These are phyloP conservation scores for Microdon myrmicae DNA, from an alignment of 2,888 invertebrate genomes.

Conservation along the genomic window DNA sequence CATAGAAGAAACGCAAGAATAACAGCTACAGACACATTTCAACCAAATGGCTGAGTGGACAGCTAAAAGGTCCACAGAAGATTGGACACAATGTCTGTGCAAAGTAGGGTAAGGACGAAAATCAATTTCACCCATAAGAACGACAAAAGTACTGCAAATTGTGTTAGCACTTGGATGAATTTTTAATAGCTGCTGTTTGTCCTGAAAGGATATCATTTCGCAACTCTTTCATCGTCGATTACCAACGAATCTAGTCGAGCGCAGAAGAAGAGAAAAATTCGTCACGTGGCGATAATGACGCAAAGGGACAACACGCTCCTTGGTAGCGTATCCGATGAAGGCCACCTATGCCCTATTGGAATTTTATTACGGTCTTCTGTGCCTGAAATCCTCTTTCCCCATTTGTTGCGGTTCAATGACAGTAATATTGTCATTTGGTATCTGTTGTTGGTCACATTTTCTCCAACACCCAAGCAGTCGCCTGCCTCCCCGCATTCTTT, in stretches of 20 bases:
- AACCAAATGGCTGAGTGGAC: no score
- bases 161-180: slow-evolving; percentile 37
- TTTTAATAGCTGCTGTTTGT: slow-evolving; percentile 25
- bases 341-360: slow-evolving; percentile 21
- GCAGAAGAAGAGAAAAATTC: slow-evolving; percentile 3
- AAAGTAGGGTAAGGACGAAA: no score
- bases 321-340: no score
- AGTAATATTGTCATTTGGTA: slow-evolving; percentile 27
- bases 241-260: slow-evolving; percentile 5
- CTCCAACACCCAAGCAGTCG: slow-evolving; percentile 11
- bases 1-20: no score
- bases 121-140: slow-evolving; percentile 42
- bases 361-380: slow-evolving; percentile 42
- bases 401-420: slow-evolving; percentile 51
- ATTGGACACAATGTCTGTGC: no score
- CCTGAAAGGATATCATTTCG: slow-evolving; percentile 18
- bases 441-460: slow-evolving; percentile 27
- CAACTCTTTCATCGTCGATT: slow-evolving; percentile 22
- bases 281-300: slow-evolving; percentile 1
- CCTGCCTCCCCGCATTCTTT: slow-evolving; percentile 1
- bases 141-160: slow-evolving; percentile 34
- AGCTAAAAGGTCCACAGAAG: no score
- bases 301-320: slow-evolving; percentile 13
- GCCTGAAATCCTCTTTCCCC: slow-evolving; percentile 35
- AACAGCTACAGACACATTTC: no score